Conservation (phyloP, 2,888 invertebrate genomes). For the Folsomia manolachei region DNA sequence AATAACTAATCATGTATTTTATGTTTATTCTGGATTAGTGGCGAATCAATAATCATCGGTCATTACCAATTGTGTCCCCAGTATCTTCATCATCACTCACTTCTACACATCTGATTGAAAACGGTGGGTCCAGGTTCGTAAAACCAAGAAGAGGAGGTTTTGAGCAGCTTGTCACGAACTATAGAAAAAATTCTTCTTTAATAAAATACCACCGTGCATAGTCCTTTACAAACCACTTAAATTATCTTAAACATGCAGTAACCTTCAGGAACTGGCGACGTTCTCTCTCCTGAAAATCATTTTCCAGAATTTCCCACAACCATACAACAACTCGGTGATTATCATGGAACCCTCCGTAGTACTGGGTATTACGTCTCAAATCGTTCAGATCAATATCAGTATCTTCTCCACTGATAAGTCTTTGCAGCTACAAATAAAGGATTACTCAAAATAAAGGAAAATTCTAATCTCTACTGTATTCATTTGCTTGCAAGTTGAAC, state of each 20-base stretch:
- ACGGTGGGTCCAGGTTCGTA: conserved; percentile 93
- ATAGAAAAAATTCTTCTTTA: conserved; percentile 42
- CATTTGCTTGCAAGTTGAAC: background rate
- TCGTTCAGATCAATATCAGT: conserved; percentile 85
- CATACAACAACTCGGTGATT: conserved; percentile 95
- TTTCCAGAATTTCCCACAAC: conserved; percentile 95
- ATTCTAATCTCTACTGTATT: background rate
- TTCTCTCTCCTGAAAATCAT: conserved; percentile 90
- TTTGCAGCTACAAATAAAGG: conserved; percentile 70
- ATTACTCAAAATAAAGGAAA: conserved; percentile 7
- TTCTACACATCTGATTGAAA: conserved; percentile 98
- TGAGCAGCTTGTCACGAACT: conserved; percentile 93
- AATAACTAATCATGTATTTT: too few relatives aligned
- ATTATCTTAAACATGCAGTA: too few relatives aligned
- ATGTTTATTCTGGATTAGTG: background rate
- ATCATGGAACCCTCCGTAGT: conserved; percentile 99
- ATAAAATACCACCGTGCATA: too few relatives aligned
- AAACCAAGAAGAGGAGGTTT: conserved; percentile 95
- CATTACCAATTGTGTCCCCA: conserved; percentile 74
- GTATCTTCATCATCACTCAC: conserved; percentile 96
- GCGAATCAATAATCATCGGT: background rate
- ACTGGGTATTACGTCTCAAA: conserved; percentile 87
- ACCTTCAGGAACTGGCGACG: conserved; percentile 91
- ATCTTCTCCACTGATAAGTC: conserved; percentile 93
- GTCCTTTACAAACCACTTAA: too few relatives aligned